Percentiles rank a stretch among this genome's conserved stretches.
Conservation (phyloP, 2,113 vertebrate species). For the Halichoerus grypus region DNA sequence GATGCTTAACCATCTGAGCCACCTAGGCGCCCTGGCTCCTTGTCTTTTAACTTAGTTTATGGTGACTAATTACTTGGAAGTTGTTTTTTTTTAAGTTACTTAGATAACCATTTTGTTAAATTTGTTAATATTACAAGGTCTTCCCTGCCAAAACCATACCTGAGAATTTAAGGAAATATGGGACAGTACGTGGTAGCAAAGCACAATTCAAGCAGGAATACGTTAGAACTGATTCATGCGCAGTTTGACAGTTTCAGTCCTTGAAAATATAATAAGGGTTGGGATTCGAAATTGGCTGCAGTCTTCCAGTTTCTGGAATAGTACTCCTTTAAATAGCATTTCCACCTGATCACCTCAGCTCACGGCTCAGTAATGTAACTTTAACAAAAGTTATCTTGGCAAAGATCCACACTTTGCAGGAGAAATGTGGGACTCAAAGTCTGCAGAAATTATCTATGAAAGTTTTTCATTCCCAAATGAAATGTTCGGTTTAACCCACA, state of each 20-base stretch:
- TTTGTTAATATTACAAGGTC: background rate
- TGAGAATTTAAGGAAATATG: background rate
- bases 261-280: background rate
- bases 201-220: background rate
- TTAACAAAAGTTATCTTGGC: background rate
- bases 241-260: background rate
- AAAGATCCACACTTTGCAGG: background rate
- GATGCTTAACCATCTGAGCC: too few relatives aligned
- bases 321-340: background rate
- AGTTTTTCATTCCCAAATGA: background rate
- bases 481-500: background rate
- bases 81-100: background rate
- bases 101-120: background rate
- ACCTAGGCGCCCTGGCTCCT: background rate
- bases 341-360: background rate
- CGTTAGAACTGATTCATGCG: background rate
- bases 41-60: background rate
- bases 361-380: background rate
- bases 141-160: background rate
- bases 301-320: background rate
- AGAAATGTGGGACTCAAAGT: background rate
- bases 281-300: background rate
- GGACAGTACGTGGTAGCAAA: background rate
- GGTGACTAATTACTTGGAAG: background rate
- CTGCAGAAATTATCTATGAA: background rate